Base-by-base conservation (phyloP, 2,888 invertebrate genomes). In the Pyrgus malvae region DNA sequence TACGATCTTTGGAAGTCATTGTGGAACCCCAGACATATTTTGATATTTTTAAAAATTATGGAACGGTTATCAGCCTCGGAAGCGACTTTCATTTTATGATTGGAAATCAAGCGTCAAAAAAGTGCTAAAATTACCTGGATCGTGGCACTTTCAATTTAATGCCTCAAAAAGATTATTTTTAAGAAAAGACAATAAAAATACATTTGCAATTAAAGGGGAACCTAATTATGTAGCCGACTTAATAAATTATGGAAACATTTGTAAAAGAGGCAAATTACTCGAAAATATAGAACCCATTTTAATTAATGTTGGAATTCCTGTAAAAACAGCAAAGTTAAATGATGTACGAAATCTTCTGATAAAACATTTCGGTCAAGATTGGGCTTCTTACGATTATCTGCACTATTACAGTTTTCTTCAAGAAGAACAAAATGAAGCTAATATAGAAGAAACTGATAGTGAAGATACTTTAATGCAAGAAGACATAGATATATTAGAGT, bases 241-340 rank as follows among this genome's bases (percentile, higher is more conserved):
- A 19, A 40, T 40, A 17, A 48, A 48, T 19, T 48, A 48, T 19
- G 48, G 48, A 11, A 48, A 48, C 40, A 40, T 48, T n/a, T 48
- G 48, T 48, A 38, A 48, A 29, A 40, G 48, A 48, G 48, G 48
- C 27, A 48, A 48, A 17, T 48, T 38, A 16, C 46, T 54, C 45
- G 48, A 48, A 48, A 37, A 38, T 37, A 17, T 48, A 14, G 14
- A 48, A 38, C 48, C 37, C 38, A 38, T 17, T 48, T 48, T 48
- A 38, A 48, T 48, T 6, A 48, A 14, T 48, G 27, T 48, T 27
- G 48, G 48, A 37, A 27, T 48, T 48, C 48, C 48, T 48, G 23
- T 38, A 37, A 48, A 48, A 48, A 27, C 17, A 48, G 48, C 14
- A 48, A 48, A 48, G 38, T 38, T 48, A 48, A 48, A 48, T 38